Evolutionary conservation across 2,888 invertebrate genomes (phyloP).

Genomic region (Graphium colonna): DNA sequence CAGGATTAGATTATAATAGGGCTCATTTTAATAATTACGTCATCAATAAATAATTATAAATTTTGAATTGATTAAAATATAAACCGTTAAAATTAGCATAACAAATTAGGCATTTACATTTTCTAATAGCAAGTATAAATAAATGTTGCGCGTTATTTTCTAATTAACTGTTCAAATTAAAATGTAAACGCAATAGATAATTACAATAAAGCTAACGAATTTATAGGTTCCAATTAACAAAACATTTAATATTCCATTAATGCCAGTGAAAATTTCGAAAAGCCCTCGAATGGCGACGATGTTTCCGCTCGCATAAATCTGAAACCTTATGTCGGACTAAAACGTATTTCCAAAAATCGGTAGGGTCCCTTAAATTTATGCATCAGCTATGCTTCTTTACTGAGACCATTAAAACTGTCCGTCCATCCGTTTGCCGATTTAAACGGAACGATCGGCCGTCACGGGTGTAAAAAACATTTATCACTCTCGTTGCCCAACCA

Average conservation of each 20-base stretch:
- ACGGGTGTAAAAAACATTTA: constrained; percentile 65
- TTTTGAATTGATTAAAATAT: neutral
- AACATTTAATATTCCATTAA: neutral
- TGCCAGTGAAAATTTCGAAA: neutral
- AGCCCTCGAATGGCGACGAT: neutral
- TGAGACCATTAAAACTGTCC: constrained; percentile 66
- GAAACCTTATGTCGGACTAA: constrained; percentile 43
- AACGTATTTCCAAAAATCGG: constrained; percentile 54
- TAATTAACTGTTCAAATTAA: neutral
- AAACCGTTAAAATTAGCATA: neutral
- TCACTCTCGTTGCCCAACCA: constrained; percentile 55
- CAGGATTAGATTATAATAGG: too few relatives aligned
- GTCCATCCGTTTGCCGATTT: constrained; percentile 66
- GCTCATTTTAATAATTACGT: neutral
- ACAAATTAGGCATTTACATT: too few relatives aligned
- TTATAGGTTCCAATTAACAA: neutral
- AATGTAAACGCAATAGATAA: neutral
- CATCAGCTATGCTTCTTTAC: constrained; percentile 59
- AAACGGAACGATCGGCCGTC: constrained; percentile 59
- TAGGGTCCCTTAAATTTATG: constrained; percentile 58
- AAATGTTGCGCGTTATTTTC: neutral
- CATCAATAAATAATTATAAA: neutral
- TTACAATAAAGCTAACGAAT: neutral
- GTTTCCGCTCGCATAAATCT: constrained; percentile 61
- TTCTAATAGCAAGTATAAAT: too few relatives aligned